Evolutionary conservation across 2,113 vertebrate species (phyloP).

Genomic region (Hippocampus abdominalis): DNA sequence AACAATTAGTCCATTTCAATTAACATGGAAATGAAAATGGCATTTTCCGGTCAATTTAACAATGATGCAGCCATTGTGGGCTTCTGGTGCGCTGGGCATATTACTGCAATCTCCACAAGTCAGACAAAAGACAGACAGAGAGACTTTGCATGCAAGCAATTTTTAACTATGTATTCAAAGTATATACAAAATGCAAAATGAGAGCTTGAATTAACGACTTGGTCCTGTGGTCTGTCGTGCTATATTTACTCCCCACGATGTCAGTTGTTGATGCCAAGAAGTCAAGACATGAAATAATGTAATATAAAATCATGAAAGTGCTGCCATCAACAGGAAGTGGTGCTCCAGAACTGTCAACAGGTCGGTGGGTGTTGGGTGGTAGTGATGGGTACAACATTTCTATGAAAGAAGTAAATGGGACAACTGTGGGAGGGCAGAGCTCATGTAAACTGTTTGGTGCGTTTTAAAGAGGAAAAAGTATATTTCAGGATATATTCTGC

Average conservation of each 20-base stretch:
- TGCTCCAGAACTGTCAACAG: constrained; percentile 37
- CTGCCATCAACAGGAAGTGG: constrained; percentile 58
- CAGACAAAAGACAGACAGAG: constrained; percentile 25
- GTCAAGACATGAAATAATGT: too few species aligned
- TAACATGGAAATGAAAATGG: constrained; percentile 97
- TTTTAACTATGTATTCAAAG: background rate
- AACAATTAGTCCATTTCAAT: constrained; percentile 96
- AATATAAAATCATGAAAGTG: constrained; percentile 46
- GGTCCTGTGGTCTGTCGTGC: background rate
- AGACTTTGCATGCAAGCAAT: background rate
- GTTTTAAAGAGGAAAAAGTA: constrained; percentile 59
- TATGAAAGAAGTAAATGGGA: constrained; percentile 67
- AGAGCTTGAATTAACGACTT: background rate
- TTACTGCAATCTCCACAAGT: constrained; percentile 66
- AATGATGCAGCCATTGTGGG: constrained; percentile 87
- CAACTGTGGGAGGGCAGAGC: constrained; percentile 46
- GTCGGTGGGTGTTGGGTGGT: constrained; percentile 22
- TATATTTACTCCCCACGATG: background rate
- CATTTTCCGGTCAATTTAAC: constrained; percentile 99
- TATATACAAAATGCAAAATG: background rate
- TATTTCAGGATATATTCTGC: constrained; percentile 52
- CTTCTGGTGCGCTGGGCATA: constrained; percentile 81
- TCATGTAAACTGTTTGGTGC: constrained; percentile 67
- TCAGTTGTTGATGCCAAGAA: background rate
- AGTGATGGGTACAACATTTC: constrained; percentile 72